Percentiles rank a stretch among this genome's conserved stretches.
These are phyloP conservation scores for Fissipunctia ypsillon DNA, from an alignment of 2,888 invertebrate genomes.

Conservation along the genomic window DNA sequence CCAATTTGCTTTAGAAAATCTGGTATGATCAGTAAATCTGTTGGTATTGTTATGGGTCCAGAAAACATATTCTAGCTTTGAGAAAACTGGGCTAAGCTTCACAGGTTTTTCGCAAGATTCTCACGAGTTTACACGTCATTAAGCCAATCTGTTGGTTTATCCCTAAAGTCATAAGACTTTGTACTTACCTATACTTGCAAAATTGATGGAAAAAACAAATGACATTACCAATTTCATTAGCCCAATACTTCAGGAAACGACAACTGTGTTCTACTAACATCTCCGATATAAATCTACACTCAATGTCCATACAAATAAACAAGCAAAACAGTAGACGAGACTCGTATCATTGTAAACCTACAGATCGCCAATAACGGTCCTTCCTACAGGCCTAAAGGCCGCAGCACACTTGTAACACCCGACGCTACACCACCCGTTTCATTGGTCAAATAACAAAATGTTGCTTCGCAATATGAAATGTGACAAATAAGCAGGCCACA, in stretches of 20 bases:
- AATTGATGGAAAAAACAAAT: background rate
- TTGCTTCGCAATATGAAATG: background rate
- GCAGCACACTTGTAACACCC: constrained; percentile 16
- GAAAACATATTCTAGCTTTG: background rate
- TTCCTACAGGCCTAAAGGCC: background rate
- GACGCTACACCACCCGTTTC: background rate
- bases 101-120: background rate
- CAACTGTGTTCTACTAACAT: background rate
- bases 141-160: background rate
- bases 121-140: constrained; percentile 16
- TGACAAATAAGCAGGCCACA: constrained; percentile 10
- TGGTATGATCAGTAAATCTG: too few relatives aligned
- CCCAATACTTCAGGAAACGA: background rate
- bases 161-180: background rate
- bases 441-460: constrained; percentile 21
- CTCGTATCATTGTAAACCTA: constrained; percentile 44
- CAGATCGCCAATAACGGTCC: constrained; percentile 53
- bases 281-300: constrained; percentile 40
- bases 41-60: too few relatives aligned
- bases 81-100: background rate
- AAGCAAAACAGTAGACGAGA: constrained; percentile 22
- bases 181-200: background rate
- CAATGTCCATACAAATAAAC: constrained; percentile 31
- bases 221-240: background rate
- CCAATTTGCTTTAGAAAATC: too few relatives aligned